Percentiles rank a stretch among this genome's conserved stretches.
These are phyloP conservation scores for Fundulus diaphanus DNA, from an alignment of 2,797 vertebrate species.

Conservation along the genomic window DNA sequence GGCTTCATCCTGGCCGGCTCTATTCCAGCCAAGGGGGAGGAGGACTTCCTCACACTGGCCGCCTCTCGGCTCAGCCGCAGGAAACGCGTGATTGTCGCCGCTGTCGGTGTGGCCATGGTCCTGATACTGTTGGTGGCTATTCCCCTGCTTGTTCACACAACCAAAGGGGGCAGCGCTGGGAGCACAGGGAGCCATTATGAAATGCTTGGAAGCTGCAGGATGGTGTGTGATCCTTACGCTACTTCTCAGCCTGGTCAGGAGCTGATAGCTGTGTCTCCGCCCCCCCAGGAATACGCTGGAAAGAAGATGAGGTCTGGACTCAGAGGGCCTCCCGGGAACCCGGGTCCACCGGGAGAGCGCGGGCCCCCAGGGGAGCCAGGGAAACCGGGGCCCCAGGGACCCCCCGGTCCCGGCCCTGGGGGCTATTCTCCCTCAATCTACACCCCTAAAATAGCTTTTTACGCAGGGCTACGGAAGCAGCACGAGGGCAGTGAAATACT, in stretches of 20 bases:
- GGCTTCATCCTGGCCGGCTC: conserved; percentile 83
- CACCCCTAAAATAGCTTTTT: conserved; percentile 93
- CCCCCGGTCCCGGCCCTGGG: conserved; percentile 84
- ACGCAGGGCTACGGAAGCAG: conserved; percentile 88
- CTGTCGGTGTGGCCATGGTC: conserved; percentile 95
- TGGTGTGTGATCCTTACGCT: conserved; percentile 91
- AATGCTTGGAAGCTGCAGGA: conserved; percentile 94
- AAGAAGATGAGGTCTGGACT: conserved; percentile 86
- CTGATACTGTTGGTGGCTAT: conserved; percentile 93
- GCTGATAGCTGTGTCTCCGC: conserved; percentile 77
- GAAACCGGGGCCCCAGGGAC: conserved; percentile 86
- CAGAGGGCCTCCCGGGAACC: conserved; percentile 85
- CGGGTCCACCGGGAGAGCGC: conserved; percentile 83
- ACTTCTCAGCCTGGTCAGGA: conserved; percentile 79
- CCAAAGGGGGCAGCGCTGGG: conserved; percentile 84
- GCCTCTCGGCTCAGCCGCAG: conserved; percentile 92
- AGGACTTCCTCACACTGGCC: conserved; percentile 95
- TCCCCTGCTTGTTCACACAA: conserved; percentile 94
- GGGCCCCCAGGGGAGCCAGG: conserved; percentile 88
- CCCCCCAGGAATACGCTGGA: conserved; percentile 87
- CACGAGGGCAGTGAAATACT: conserved; percentile 89
- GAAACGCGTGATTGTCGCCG: conserved; percentile 92
- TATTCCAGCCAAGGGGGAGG: conserved; percentile 94
- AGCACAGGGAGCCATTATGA: conserved; percentile 86
- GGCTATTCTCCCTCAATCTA: conserved; percentile 88